Evolutionary conservation across 2,888 invertebrate species (phyloP).

Genomic region (Tetragnatha montana): DNA sequence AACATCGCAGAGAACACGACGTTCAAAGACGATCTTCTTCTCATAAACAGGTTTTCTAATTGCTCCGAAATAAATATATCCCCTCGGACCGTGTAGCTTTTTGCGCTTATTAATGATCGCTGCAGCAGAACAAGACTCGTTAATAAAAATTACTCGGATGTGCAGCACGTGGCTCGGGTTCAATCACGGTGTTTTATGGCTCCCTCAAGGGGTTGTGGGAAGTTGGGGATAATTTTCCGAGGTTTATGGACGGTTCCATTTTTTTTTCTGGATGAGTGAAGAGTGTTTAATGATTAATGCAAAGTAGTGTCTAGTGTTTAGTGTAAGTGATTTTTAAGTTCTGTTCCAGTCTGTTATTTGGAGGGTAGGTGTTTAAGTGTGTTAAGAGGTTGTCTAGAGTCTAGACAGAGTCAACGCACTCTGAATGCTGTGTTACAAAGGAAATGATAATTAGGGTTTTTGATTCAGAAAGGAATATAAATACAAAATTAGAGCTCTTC

Average conservation of each 20-base stretch:
- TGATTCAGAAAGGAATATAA: too few relatives aligned
- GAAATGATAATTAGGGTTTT: too few relatives aligned
- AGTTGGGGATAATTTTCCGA: neutral
- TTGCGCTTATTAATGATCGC: neutral
- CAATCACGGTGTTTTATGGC: neutral
- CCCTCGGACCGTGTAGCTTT: neutral
- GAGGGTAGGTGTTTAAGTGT: too few relatives aligned
- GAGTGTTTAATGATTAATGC: neutral
- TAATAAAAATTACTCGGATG: neutral
- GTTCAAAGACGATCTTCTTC: neutral
- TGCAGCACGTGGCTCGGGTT: neutral
- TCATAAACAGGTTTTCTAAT: neutral
- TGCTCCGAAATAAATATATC: neutral
- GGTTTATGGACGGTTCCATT: neutral
- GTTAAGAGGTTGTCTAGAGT: too few relatives aligned
- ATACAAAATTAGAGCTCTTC: too few relatives aligned
- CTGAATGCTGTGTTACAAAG: too few relatives aligned
- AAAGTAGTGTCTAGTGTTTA: neutral
- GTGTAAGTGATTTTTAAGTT: neutral
- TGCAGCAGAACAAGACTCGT: conserved; percentile 1
- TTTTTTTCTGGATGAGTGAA: neutral
- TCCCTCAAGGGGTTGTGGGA: neutral
- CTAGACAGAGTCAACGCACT: too few relatives aligned
- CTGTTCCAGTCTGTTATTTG: too few relatives aligned
- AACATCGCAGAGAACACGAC: neutral